Percentiles rank a stretch among this genome's conserved stretches.
Evolutionary conservation across 2,113 vertebrate genomes (phyloP).

Genomic region (Mesocricetus auratus): DNA sequence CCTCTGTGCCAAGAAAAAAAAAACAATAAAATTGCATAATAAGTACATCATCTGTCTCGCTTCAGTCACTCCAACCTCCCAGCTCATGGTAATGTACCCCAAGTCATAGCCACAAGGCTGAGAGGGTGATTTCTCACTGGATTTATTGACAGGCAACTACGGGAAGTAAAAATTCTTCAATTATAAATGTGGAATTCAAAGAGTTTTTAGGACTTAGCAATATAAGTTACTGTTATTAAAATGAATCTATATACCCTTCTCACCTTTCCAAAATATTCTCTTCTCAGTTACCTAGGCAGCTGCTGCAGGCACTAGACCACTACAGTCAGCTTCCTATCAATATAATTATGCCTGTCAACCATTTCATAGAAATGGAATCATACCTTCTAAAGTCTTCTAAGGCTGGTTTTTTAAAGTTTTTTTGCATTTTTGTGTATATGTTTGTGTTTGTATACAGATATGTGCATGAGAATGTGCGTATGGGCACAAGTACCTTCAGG

Average conservation of each 20-base stretch:
- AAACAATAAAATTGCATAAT: not conserved
- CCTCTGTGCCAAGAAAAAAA: slow-evolving; percentile 1
- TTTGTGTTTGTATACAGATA: not conserved
- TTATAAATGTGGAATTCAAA: not conserved
- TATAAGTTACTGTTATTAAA: not conserved
- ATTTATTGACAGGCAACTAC: not conserved
- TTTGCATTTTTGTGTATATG: not conserved
- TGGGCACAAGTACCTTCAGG: not conserved
- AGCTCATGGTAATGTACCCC: not conserved
- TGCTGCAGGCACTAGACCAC: not conserved
- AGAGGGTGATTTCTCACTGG: not conserved
- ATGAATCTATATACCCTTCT: not conserved
- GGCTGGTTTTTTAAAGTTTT: not conserved
- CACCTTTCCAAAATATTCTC: not conserved
- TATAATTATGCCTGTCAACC: not conserved
- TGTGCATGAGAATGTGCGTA: not conserved
- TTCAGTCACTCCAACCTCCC: slow-evolving; percentile 6
- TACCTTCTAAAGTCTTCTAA: not conserved
- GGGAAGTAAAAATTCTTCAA: not conserved
- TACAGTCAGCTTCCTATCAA: not conserved
- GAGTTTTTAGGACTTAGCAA: not conserved
- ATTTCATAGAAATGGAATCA: not conserved
- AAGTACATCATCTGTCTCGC: not conserved
- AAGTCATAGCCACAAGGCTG: not conserved
- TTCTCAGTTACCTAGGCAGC: not conserved